Evolutionary conservation across 64 coral and sea anemone genomes (phyloP), one percentile per base, ranked within the genome.

Genomic region (Actinia equina): DNA sequence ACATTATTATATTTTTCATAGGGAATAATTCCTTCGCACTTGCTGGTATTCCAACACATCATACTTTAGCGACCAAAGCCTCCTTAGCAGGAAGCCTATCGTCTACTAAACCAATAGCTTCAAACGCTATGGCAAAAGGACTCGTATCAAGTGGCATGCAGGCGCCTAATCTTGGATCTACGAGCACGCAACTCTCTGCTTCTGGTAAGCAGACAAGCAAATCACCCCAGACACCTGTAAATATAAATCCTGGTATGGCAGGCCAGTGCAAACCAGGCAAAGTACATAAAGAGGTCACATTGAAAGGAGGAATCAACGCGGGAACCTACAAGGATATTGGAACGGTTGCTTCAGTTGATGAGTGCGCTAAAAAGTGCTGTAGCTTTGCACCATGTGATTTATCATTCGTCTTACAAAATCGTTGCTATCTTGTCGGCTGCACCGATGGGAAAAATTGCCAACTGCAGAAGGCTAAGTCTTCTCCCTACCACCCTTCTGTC

Each of bases 271-370:
- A 88, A 71, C 67, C 97, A 42, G 93, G 97, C 4, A 95, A 95
- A 84, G 45, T 85, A 86, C 94, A 93, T 52, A 88, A 88, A 42
- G 93, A 99, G 82, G 97, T 99, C 12, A 99, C 97, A 46, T 83
- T 99, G 46, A 91, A 83, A 56, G 97, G 97, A 53, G 97, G 97
- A 8, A 99, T 99, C 43, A 99, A 99, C 14, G 97, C 97, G 7
- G 97, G 97, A 9, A 99, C 93, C 30, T 99, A 99, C 77, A 99
- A 99, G 58, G 97, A 99, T 70, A 92, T 95, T 54, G 97, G 97
- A 7, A 25, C 86, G 17, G 93, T 99, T 63, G 86, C 88, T 58
- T 86, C 83, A 27, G 91, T 99, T 43, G 82, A 90, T 49, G 97
- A 99, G 93, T 99, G 97, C 69, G 87, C 88, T 19, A 89, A 89